phyloP scores from a whole-genome alignment of 1,140 invertebrate genomes.

The Philopotamus ludificatus region DNA sequence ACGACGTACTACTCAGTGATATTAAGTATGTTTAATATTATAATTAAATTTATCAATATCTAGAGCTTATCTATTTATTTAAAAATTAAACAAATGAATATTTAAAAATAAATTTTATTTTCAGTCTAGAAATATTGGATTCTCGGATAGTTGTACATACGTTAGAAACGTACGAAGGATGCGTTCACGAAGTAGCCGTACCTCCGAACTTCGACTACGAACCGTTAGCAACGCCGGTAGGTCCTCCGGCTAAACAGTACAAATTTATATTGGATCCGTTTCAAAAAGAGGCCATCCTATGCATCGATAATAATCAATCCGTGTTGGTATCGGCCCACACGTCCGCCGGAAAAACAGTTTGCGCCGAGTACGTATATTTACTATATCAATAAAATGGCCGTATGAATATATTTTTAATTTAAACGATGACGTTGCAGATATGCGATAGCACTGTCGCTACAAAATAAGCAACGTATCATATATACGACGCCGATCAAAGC shows the following conservation, averaged over 20 bases:
- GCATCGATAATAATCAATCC: conserved; percentile 97
- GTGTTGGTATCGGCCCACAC: conserved; percentile 99
- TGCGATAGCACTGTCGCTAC: conserved; percentile 69
- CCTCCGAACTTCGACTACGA: conserved; percentile 78
- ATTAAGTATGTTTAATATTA: conserved; percentile 36
- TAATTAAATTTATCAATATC: too few species aligned
- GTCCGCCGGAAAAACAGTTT: conserved; percentile 99
- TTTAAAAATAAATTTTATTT: too few species aligned
- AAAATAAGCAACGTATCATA: conserved; percentile 84
- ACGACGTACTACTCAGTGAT: conserved; percentile 31
- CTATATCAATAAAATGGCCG: conserved; percentile 22
- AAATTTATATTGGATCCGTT: conserved; percentile 96
- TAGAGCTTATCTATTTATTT: too few species aligned
- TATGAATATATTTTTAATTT: conserved; percentile 3
- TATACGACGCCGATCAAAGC: conserved; percentile 99
- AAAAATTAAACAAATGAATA: too few species aligned
- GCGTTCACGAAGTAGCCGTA: conserved; percentile 90
- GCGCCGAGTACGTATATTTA: conserved; percentile 83
- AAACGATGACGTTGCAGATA: conserved; percentile 54
- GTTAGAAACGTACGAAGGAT: conserved; percentile 85
- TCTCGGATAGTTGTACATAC: conserved; percentile 80
- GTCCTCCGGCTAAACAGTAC: conserved; percentile 88
- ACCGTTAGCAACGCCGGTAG: conserved; percentile 61
- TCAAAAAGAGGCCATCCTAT: conserved; percentile 95
- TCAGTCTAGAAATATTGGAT: conserved; percentile 33